Conservation (phyloP, 2,113 vertebrate genomes). For the Nycticryphes semicollaris region DNA sequence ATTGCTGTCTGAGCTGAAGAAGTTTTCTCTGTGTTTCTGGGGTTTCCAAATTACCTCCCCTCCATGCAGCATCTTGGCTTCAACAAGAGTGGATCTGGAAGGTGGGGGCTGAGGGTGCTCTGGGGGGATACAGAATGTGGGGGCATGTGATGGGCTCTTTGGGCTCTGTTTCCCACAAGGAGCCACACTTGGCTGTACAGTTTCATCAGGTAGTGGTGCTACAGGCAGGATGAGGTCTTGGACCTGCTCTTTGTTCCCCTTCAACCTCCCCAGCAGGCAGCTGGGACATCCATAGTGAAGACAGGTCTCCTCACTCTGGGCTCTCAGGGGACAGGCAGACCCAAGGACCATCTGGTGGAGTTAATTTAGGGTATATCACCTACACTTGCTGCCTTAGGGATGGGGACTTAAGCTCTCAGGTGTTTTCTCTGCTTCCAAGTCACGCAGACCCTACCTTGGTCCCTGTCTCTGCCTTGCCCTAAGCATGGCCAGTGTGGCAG, state of each 20-base stretch:
- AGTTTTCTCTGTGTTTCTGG: not conserved
- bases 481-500: rapidly evolving
- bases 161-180: not conserved
- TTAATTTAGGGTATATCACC: not conserved
- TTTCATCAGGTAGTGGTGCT: not conserved
- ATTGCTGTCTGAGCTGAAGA: not conserved
- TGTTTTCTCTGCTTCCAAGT: not conserved
- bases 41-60: not conserved
- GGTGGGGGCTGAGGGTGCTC: not conserved
- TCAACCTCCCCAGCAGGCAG: not conserved
- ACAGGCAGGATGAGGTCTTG: not conserved
- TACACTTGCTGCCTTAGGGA: not conserved
- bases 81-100: not conserved
- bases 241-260: not conserved
- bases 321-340: not conserved
- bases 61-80: not conserved
- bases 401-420: not conserved
- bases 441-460: rapidly evolving
- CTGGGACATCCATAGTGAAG: not conserved
- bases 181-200: not conserved
- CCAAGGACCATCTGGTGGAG: not conserved
- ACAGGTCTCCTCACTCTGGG: not conserved
- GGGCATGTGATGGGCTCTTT: not conserved
- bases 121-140: not conserved
- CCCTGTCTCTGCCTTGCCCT: not conserved